These are phyloP conservation scores for Girardia tigrina DNA, from an alignment of 2,888 invertebrate genomes.

Conservation along the genomic window DNA sequence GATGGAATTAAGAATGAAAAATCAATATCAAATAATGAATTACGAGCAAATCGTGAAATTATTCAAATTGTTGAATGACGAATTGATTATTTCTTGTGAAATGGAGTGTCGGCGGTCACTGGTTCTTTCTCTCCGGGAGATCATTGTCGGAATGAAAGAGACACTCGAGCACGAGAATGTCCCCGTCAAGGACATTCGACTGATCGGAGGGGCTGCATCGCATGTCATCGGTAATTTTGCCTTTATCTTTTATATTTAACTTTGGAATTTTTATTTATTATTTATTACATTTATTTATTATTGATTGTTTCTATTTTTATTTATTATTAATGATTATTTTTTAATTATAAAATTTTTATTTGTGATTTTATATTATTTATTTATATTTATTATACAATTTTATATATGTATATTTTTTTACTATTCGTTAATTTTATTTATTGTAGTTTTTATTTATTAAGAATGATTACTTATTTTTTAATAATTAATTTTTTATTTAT, in stretches of 20 bases:
- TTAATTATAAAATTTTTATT: no score
- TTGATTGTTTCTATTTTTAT: no score
- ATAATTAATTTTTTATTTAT: no score
- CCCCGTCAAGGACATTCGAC: neutral
- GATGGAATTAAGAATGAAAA: neutral
- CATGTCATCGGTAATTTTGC: slow-evolving; percentile 6
- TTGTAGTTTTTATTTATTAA: no score
- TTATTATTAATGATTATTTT: no score
- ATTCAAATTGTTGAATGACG: neutral
- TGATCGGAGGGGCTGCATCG: neutral
- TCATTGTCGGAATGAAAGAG: neutral
- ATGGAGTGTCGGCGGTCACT: neutral
- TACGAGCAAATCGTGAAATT: neutral
- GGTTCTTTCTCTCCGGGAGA: neutral
- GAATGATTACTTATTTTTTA: no score
- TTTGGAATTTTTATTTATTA: neutral
- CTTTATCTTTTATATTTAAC: neutral
- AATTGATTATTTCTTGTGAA: neutral
- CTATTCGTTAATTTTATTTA: no score
- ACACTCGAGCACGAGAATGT: neutral
- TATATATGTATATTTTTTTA: no score
- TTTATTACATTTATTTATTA: no score
- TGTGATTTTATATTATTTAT: no score
- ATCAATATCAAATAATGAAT: neutral
- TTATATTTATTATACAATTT: no score